These are phyloP conservation scores for Drosophila mettleri DNA, from an alignment of 2,888 invertebrate genomes.

Conservation along the genomic window DNA sequence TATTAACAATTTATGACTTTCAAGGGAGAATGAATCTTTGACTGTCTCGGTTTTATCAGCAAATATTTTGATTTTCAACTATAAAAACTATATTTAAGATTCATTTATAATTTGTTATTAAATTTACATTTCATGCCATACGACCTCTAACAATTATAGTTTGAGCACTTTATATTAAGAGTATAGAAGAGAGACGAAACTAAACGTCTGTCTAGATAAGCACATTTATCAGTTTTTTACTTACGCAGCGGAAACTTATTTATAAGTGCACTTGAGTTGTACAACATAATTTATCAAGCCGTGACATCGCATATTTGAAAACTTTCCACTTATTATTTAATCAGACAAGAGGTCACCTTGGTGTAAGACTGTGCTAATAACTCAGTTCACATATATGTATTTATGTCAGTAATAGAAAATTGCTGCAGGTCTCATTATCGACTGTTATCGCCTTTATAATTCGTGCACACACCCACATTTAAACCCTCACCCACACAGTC, in stretches of 20 bases:
- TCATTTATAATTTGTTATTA: background rate
- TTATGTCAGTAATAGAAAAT: background rate
- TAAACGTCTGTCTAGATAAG: constrained; percentile 33
- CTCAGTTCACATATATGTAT: constrained; percentile 6
- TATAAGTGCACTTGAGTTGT: background rate
- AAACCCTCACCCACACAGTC: background rate
- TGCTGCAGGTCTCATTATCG: constrained; percentile 14
- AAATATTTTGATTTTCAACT: background rate
- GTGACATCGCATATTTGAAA: constrained; percentile 29
- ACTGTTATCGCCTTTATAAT: background rate
- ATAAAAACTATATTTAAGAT: background rate
- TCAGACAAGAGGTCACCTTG: constrained; percentile 56
- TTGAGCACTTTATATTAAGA: background rate
- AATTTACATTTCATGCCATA: background rate
- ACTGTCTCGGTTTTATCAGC: constrained; percentile 12
- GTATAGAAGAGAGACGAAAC: background rate
- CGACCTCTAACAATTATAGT: background rate
- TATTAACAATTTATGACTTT: background rate
- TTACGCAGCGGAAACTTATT: background rate
- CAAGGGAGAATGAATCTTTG: background rate
- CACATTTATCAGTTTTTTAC: constrained; percentile 45
- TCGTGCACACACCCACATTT: constrained; percentile 4
- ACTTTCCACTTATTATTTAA: constrained; percentile 26
- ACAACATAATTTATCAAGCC: constrained; percentile 19
- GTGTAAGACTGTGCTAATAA: constrained; percentile 1